Conservation (phyloP, 2,797 vertebrate species). For the Lepus oiostolus region DNA sequence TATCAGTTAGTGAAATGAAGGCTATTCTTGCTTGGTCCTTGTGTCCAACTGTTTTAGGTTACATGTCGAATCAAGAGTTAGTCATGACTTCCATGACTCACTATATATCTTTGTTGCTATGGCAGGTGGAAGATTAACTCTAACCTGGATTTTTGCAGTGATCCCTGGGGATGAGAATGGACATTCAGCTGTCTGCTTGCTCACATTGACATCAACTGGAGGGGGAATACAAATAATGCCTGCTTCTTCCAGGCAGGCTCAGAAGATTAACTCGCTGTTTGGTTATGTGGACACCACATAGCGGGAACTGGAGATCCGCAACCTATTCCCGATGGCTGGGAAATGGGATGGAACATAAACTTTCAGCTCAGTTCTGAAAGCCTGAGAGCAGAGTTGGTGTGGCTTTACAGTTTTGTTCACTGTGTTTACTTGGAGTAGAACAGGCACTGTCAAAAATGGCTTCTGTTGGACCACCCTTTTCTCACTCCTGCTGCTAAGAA, state of each 20-base stretch:
- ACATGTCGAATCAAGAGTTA: too few relatives aligned
- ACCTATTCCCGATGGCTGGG: background rate
- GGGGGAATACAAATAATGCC: background rate
- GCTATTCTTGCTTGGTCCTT: too few relatives aligned
- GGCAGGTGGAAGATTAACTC: background rate
- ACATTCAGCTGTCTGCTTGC: background rate
- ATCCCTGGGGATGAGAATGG: background rate
- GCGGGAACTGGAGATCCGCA: too few relatives aligned
- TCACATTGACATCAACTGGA: background rate
- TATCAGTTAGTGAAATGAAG: background rate
- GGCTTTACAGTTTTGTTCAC: background rate
- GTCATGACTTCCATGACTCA: too few relatives aligned
- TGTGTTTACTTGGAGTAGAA: background rate
- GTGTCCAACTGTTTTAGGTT: too few relatives aligned
- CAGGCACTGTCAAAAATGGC: background rate
- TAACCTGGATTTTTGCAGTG: background rate
- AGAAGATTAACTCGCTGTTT: background rate
- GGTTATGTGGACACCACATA: background rate
- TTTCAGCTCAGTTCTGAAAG: background rate
- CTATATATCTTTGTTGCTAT: background rate
- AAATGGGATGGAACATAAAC: background rate
- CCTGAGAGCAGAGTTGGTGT: background rate
- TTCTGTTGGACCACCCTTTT: background rate
- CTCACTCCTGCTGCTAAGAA: background rate
- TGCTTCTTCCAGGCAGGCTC: background rate